Conservation (phyloP, 2,113 vertebrate species). For the Pachycephala philippinensis region DNA sequence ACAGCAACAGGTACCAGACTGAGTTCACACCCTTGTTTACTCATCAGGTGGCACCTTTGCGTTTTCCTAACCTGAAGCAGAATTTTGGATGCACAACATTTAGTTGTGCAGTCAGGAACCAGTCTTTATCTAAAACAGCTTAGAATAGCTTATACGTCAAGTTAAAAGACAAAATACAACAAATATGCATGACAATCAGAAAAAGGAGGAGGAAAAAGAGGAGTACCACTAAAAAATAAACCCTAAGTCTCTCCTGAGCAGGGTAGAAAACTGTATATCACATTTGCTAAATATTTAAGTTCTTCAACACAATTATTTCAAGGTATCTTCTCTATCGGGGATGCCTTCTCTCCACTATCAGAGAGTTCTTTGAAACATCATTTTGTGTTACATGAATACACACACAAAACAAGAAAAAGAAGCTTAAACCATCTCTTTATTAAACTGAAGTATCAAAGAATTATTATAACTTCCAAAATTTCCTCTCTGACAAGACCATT, state of each 20-base stretch:
- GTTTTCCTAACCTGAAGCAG: not conserved
- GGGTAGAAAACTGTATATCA: not conserved
- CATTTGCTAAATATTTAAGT: not conserved
- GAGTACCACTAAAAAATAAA: not conserved
- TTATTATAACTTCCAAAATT: not conserved
- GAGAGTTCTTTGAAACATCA: not conserved
- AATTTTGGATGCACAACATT: not conserved
- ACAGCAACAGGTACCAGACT: not conserved
- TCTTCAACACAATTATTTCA: not conserved
- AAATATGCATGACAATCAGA: not conserved
- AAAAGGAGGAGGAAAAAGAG: not conserved
- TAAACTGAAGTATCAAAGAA: not conserved
- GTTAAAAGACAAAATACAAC: not conserved
- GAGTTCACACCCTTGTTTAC: not conserved
- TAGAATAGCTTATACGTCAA: not conserved
- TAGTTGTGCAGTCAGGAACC: not conserved
- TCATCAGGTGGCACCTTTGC: not conserved
- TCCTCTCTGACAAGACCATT: not conserved
- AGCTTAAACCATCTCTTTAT: not conserved
- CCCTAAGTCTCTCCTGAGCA: not conserved
- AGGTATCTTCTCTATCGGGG: rapidly evolving
- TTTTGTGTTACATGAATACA: not conserved
- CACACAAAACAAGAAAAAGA: not conserved
- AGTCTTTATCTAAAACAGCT: not conserved
- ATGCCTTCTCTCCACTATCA: not conserved